Evolutionary conservation across 2,113 vertebrate genomes (phyloP).

Genomic region (Callorhinus ursinus): DNA sequence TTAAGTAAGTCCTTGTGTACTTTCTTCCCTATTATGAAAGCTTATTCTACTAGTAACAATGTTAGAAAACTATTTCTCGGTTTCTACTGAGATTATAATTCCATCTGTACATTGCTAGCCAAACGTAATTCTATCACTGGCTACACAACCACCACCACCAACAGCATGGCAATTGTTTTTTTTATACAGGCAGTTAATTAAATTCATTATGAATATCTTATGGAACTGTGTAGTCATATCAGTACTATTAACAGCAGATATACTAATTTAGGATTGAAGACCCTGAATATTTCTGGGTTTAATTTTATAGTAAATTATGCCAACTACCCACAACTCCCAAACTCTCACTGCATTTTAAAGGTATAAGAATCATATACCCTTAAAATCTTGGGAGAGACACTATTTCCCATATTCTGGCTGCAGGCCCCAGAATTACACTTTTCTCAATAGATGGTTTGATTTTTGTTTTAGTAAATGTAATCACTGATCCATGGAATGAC

Average conservation of each 20-base stretch:
- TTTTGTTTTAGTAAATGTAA: conserved; percentile 44
- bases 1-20: conserved; percentile 21
- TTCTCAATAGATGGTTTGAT: background rate
- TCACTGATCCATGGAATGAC: background rate
- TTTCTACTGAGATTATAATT: conserved; percentile 18
- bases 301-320: conserved; percentile 32
- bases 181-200: background rate
- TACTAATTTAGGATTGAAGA: background rate
- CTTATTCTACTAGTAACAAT: conserved; percentile 5
- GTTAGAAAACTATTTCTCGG: background rate
- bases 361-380: background rate
- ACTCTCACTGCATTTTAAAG: background rate
- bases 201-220: background rate
- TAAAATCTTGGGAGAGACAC: background rate
- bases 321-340: background rate
- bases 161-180: background rate
- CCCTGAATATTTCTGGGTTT: background rate
- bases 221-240: background rate
- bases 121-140: background rate
- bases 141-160: background rate
- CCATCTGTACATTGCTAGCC: background rate
- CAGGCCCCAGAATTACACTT: background rate
- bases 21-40: conserved; percentile 54
- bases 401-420: conserved; percentile 14
- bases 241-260: conserved; percentile 13